Evolutionary conservation across 1,140 invertebrate species (phyloP).

Genomic region (Parasteatoda tepidariorum): DNA sequence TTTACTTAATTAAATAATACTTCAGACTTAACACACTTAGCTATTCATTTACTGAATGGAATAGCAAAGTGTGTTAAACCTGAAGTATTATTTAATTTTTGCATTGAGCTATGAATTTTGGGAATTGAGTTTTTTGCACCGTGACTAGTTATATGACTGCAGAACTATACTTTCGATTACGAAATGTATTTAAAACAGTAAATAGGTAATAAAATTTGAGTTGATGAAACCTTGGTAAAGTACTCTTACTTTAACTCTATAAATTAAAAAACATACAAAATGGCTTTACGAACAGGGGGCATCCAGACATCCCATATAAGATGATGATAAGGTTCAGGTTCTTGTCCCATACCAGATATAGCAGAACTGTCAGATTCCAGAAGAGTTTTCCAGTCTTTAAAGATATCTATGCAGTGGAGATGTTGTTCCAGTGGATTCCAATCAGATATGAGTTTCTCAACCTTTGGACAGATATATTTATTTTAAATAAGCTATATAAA

Average conservation of each 20-base stretch:
- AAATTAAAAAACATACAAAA: slow-evolving; percentile 72
- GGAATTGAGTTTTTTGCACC: too few species aligned
- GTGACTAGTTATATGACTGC: too few species aligned
- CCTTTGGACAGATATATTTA: slow-evolving; percentile 23
- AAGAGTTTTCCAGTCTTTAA: slow-evolving; percentile 79
- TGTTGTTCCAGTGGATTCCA: slow-evolving; percentile 82
- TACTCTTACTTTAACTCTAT: slow-evolving; percentile 12
- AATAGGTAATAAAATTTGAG: too few species aligned
- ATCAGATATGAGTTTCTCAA: slow-evolving; percentile 76
- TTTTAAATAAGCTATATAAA: neutral
- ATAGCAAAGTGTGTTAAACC: too few species aligned
- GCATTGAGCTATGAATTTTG: too few species aligned
- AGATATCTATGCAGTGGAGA: slow-evolving; percentile 74
- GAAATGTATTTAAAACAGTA: too few species aligned
- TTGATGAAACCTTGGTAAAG: too few species aligned
- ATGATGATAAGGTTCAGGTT: slow-evolving; percentile 81
- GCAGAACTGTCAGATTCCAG: slow-evolving; percentile 68
- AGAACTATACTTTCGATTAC: too few species aligned
- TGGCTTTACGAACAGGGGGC: slow-evolving; percentile 79
- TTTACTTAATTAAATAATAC: too few species aligned
- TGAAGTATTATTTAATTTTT: too few species aligned
- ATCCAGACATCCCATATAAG: slow-evolving; percentile 92
- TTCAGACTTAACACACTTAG: too few species aligned
- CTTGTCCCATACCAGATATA: neutral
- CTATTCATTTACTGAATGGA: too few species aligned